These are phyloP conservation scores for Hermetia illucens DNA, from an alignment of 1,140 invertebrate genomes.

Conservation along the genomic window DNA sequence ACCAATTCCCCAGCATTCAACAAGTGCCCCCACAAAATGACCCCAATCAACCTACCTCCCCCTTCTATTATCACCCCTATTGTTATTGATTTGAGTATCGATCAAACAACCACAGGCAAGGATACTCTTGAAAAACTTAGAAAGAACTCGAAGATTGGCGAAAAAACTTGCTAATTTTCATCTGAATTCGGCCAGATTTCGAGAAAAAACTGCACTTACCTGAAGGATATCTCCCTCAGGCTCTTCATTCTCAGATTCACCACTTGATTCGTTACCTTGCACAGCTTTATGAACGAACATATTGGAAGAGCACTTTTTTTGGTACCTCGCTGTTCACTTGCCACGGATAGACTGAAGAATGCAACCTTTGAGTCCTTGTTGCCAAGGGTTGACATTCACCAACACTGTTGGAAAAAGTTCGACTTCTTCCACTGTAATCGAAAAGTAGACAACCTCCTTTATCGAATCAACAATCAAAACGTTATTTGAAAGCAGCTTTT, in stretches of 20 bases:
- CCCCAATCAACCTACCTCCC: too few relatives aligned
- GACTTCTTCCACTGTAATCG: too few relatives aligned
- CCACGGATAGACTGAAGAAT: too few relatives aligned
- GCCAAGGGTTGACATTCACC: too few relatives aligned
- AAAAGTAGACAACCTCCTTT: too few relatives aligned
- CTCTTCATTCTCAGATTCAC: conserved; percentile 29
- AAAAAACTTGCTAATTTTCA: conserved; percentile 1
- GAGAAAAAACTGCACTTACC: conserved; percentile 2
- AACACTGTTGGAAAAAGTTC: too few relatives aligned
- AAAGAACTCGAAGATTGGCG: neutral
- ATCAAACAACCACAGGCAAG: conserved; percentile 1
- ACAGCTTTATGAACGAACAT: conserved; percentile 2
- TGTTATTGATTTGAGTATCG: neutral
- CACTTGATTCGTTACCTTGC: neutral
- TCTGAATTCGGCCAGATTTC: neutral
- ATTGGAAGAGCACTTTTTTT: neutral
- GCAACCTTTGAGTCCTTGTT: too few relatives aligned
- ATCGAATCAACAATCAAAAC: too few relatives aligned
- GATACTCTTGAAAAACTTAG: conserved; percentile 3
- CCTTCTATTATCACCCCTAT: too few relatives aligned
- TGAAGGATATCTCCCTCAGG: conserved; percentile 6
- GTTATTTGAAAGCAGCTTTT: too few relatives aligned
- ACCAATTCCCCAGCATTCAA: too few relatives aligned
- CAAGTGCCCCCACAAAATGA: too few relatives aligned
- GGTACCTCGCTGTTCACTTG: neutral